These are phyloP conservation scores for Intellagama lesueurii DNA, from an alignment of 2,797 vertebrate genomes.

Conservation along the genomic window DNA sequence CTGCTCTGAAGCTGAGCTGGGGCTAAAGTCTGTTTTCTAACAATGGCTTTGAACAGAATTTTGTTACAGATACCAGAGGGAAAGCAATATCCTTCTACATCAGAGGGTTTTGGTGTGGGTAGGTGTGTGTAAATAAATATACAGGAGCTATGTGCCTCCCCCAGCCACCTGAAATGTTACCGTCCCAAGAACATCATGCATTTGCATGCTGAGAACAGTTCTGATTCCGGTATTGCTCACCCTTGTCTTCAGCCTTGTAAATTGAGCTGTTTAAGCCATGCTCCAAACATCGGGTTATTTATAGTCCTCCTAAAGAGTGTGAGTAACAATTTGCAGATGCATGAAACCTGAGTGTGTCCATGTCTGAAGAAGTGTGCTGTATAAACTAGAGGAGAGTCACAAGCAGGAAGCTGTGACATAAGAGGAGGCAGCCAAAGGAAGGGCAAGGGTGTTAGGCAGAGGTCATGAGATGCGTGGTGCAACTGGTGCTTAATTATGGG, in stretches of 20 bases:
- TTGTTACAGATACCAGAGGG: neutral
- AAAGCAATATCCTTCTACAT: neutral
- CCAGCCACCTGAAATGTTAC: neutral
- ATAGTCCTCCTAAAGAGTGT: conserved; percentile 6
- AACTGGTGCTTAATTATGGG: neutral
- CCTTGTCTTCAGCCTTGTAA: neutral
- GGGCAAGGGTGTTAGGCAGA: neutral
- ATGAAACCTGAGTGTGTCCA: conserved; percentile 37
- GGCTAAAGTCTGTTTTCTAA: neutral
- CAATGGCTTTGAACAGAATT: neutral
- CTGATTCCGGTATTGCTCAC: conserved; percentile 2
- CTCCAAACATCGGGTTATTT: neutral
- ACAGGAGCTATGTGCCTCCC: no score
- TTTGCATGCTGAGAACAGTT: neutral
- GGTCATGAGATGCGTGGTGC: neutral
- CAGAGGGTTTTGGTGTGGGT: neutral
- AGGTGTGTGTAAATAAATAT: neutral
- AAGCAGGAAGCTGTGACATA: conserved; percentile 30
- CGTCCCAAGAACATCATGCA: neutral
- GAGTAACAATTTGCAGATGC: neutral
- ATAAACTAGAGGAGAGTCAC: conserved; percentile 18
- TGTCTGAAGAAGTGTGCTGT: neutral
- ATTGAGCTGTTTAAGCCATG: neutral
- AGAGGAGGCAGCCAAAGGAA: conserved; percentile 31
- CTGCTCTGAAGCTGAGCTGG: no score